Conservation (phyloP, 30 jellyfish, hydroid and myxozoan species). For the Cassiopea xamachana region DNA sequence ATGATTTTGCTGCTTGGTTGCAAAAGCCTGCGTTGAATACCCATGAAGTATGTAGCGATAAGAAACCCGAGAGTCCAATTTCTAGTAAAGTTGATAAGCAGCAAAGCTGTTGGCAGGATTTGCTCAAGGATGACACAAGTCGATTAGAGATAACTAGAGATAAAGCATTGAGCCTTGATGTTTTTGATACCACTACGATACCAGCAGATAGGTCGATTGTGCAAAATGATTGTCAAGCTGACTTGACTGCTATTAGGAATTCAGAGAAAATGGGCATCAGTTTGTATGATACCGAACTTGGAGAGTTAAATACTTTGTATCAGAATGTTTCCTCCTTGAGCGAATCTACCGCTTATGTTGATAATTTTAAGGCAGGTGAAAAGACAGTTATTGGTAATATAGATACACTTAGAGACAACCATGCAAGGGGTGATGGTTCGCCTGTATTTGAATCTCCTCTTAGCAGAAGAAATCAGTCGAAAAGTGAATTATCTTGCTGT, state of each 20-base stretch:
- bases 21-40: constrained; percentile 66
- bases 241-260: not conserved
- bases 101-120: not conserved
- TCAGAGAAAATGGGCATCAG: not conserved
- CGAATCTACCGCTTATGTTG: not conserved
- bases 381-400: not conserved
- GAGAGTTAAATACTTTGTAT: not conserved
- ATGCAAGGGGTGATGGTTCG: not conserved
- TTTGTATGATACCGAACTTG: not conserved
- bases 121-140: not conserved
- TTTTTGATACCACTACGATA: not conserved
- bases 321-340: not conserved
- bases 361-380: not conserved
- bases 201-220: not conserved
- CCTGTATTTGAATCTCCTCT: not conserved
- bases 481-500: not conserved
- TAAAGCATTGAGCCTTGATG: not conserved
- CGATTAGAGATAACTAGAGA: not conserved
- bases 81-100: not conserved
- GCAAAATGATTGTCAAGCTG: not conserved
- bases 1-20: constrained; percentile 69
- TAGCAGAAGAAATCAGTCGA: not conserved
- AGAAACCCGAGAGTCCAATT: not conserved
- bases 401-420: not conserved
- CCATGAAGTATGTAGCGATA: constrained; percentile 29